Conservation (phyloP, 2,113 vertebrate genomes). For the Myotis brandtii region DNA sequence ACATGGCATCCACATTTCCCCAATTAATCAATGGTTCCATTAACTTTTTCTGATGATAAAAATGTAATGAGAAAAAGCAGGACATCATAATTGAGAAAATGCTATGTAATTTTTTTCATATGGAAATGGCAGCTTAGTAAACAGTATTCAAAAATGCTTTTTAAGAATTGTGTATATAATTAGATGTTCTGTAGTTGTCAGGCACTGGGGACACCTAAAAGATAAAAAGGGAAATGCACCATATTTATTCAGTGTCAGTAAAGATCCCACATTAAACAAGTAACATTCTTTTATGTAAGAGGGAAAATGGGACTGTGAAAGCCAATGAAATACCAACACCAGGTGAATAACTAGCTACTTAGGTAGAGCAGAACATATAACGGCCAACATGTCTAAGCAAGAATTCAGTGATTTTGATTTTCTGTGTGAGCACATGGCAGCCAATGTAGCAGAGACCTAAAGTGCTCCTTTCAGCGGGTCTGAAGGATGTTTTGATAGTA, state of each 20-base stretch:
- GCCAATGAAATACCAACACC: not conserved
- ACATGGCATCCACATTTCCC: not conserved
- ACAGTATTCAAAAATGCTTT: not conserved
- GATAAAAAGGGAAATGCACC: constrained; percentile 22
- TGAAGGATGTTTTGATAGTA: not conserved
- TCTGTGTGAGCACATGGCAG: not conserved
- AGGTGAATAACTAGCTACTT: not conserved
- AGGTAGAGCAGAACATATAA: not conserved
- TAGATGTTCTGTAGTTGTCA: constrained; percentile 46
- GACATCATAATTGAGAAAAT: not conserved
- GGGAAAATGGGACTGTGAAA: not conserved
- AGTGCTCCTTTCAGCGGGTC: not conserved
- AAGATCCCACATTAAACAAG: constrained; percentile 19
- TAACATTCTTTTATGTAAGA: constrained; percentile 4
- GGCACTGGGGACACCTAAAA: constrained; percentile 67
- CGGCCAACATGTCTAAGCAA: not conserved
- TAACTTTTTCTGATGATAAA: constrained; percentile 2
- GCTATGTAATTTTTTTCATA: not conserved
- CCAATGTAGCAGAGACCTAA: not conserved
- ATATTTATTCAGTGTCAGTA: constrained; percentile 59
- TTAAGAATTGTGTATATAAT: constrained; percentile 50
- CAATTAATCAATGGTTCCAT: constrained; percentile 22
- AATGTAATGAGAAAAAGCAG: not conserved
- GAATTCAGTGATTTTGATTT: not conserved
- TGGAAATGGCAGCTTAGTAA: constrained; percentile 10